A percentile compares a stretch with the other conserved stretches of the same genome.
Conservation (phyloP, 1,140 invertebrate species). For the Aradophagus sp. region DNA sequence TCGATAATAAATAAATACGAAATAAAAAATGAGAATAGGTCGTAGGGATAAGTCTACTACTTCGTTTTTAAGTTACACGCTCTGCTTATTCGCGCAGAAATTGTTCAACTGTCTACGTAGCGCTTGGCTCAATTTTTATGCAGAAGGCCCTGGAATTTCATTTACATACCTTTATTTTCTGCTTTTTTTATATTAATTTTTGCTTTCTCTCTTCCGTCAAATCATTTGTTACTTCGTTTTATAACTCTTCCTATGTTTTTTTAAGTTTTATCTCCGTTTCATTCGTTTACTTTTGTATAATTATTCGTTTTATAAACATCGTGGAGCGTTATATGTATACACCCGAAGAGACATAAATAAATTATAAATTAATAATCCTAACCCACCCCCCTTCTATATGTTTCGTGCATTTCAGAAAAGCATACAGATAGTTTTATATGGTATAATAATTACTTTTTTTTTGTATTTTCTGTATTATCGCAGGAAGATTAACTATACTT, state of each 20-base stretch:
- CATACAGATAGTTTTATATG: conserved; percentile 77
- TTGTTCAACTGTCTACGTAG: conserved; percentile 49
- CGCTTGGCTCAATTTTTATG: conserved; percentile 72
- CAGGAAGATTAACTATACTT: conserved; percentile 72
- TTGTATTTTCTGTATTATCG: conserved; percentile 60
- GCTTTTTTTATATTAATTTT: too few relatives aligned
- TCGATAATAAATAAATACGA: conserved; percentile 28
- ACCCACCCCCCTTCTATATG: conserved; percentile 79
- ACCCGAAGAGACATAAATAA: conserved; percentile 69
- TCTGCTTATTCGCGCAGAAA: conserved; percentile 53
- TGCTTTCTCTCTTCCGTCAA: too few relatives aligned
- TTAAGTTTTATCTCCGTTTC: too few relatives aligned
- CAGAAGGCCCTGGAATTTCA: conserved; percentile 68
- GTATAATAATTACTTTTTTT: conserved; percentile 47
- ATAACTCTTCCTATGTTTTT: too few relatives aligned
- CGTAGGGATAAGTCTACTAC: conserved; percentile 55
- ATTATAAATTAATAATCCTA: conserved; percentile 74
- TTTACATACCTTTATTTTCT: background rate
- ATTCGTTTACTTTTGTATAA: conserved; percentile 17
- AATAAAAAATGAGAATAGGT: conserved; percentile 45
- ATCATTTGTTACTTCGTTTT: too few relatives aligned
- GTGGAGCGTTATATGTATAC: conserved; percentile 62
- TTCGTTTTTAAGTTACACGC: conserved; percentile 51
- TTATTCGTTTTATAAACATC: conserved; percentile 47
- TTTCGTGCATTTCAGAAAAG: conserved; percentile 81